Base-by-base conservation (phyloP, 2,888 invertebrate species). In the Dasysyrphus albostriatus region DNA sequence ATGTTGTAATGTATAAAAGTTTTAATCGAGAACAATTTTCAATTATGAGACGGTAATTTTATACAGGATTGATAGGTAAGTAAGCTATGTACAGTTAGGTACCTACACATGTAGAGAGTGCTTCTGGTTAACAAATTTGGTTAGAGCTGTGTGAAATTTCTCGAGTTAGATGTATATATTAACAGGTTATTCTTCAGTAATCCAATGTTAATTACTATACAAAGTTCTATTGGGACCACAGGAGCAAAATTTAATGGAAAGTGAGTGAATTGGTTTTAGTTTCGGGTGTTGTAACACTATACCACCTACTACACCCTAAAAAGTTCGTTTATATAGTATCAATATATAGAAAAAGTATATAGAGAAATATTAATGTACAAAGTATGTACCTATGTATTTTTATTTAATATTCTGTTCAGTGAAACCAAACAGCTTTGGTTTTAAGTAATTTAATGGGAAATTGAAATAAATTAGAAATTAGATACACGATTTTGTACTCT, bases 1-100 rank as follows among this genome's bases (percentile, higher is more conserved):
- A n/a, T 32, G 32, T n/a, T 24, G 24, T 24, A 24, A 39, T 0
- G 37, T 44, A n/a, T 32, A 34, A 61, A 76, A 80, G 72, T 84
- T 84, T 80, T 76, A 84, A 73, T 84, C 76, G 74, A 39, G 49
- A 67, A 47, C 59, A 67, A 76, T 80, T 84, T 80, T 76, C 67
- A 80, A 84, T 84, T 49, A 54, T 56, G 72, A 29, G 34, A 49
- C 49, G 47, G 12, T 34, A 47, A 49, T 49, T 34, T 65, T 29
- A 19, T 2, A 37, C 19, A 19, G 37, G 1, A 12, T 19, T 19
- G 2, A 58, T 16, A 37, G 58, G 16, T 34, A 54, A 12, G 51
- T 47, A 0, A 19, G 1, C 24, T 5, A 10, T 19, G 19, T 19
- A 19, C n/a, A n/a, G n/a, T n/a, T n/a, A n/a, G n/a, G n/a, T n/a